Evolutionary conservation across 1,140 invertebrate genomes (phyloP), one percentile per base, ranked within the genome.

Genomic region (Anoplophora glabripennis): DNA sequence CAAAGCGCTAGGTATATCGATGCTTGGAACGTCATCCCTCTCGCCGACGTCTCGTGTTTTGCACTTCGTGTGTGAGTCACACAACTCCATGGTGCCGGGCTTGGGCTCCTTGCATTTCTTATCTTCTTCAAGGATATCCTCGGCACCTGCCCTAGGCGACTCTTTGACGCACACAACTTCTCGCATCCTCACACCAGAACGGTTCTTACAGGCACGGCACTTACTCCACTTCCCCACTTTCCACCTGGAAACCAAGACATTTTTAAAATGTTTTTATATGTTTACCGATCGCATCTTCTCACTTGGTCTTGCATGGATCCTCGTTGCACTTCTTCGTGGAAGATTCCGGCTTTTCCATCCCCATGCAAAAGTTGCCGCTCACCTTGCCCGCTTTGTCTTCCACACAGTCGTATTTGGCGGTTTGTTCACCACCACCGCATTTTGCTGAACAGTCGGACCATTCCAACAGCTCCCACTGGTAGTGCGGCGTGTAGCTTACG

Each of bases 391-490:
- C 62, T 51, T 68, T 67, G 12, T 76, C 69, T 59, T 82, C 80
- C 4, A 81, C 65, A 52, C 80, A 82, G 4, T 68, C 57, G 4
- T 76, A 56, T 53, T 76, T 69, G 1, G 78, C 72, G 3, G 70
- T 64, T 74, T 79, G 53, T 1, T 59, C 61, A 7, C 80, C 80
- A 15, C 79, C 78, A 3, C 75, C 79, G 63, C 80, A 82, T 47
- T 70, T 72, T 4, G 63, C 77, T 9, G 63, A 68, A 57, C 80
- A 82, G 4, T 71, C 62, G 1, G 59, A 64, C 75, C 76, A 82
- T 41, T 80, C 77, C 0, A 74, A 53, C 48, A 78, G 76, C 53
- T 82, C 80, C 80, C 80, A 81, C 12, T 76, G 65, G 47, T 80
- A 81, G 42, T 68, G 72, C 1, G 79, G 76, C 4, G 56, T 61